Evolutionary conservation across 1,140 invertebrate species (phyloP), one percentile per base, ranked within the genome.

Genomic region (Epicauta chinensis): DNA sequence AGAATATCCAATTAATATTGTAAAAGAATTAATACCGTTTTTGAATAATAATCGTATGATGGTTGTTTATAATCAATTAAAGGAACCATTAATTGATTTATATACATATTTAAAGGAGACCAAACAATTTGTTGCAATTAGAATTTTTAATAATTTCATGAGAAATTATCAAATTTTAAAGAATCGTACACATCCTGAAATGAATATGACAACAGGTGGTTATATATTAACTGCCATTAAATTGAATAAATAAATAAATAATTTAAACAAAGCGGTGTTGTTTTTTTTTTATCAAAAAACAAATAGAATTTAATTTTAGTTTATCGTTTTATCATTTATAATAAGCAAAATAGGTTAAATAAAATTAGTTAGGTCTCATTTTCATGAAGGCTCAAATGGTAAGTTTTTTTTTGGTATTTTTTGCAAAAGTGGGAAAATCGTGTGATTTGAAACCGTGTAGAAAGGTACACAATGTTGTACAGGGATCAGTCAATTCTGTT

Each of bases 101-200:
- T 96, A 89, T 66, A 70, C 82, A 30, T 76, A 80, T 54, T 68
- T 96, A 10, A 93, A 91, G 68, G 73, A 77, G 36, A 68, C 74
- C 10, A 77, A 75, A 12, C 79, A 83, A 67, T 79, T 90, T 7
- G 77, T 88, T 12, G 84, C 82, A 64, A 64, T 96, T 16, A 82
- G 80, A 68, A 65, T 97, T 1, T 83, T 85, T 32, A 89, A 89
- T 39, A 93, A 87, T 60, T 97, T 93, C 81, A 73, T 93, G 62
- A 77, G 93, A 58, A 82, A 84, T 42, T 94, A 94, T 77, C 94
- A 97, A 78, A 84, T 97, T 34, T 71, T 93, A 44, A 81, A 86
- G 0, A 81, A 88, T 53, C 77, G 90, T 63, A 92, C 89, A 12
- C 89, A 93, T 79, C 90, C 91, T 4, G 79, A 86, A 63, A 84